Conservation (phyloP, 1,140 invertebrate species). For the Dreissena rostriformis region DNA sequence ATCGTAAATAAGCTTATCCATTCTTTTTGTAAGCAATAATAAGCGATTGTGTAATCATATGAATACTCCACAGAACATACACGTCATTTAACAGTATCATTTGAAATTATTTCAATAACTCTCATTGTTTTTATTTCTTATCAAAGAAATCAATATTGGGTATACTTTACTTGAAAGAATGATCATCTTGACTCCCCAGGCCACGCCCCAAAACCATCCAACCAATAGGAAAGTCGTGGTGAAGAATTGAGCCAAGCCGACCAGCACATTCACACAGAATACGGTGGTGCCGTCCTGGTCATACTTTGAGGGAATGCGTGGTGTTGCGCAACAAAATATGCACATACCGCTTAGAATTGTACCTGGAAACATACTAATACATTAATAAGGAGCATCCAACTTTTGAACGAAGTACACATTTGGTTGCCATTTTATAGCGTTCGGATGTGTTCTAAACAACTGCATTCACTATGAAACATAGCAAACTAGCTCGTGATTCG, state of each 20-base stretch:
- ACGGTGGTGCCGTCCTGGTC: slow-evolving; percentile 66
- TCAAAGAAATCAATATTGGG: not conserved
- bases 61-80: not conserved
- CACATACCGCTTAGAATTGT: slow-evolving; percentile 93
- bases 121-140: not conserved
- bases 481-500: too few relatives aligned
- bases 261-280: slow-evolving; percentile 89
- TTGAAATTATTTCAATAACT: not conserved
- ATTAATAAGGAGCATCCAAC: not conserved
- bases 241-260: slow-evolving; percentile 93
- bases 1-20: not conserved
- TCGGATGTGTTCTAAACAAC: too few relatives aligned
- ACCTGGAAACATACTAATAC: slow-evolving; percentile 83
- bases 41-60: not conserved
- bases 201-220: slow-evolving; percentile 98
- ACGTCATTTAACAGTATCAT: not conserved
- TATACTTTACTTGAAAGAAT: slow-evolving; percentile 69
- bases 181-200: slow-evolving; percentile 96
- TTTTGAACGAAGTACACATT: not conserved
- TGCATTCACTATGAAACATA: too few relatives aligned
- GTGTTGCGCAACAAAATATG: slow-evolving; percentile 93
- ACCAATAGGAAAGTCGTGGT: slow-evolving; percentile 97
- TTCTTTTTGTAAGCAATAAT: not conserved
- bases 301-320: slow-evolving; percentile 86
- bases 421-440: too few relatives aligned